Evolutionary conservation across 2,797 vertebrate genomes (phyloP).

Genomic region (Bradypodion pumilum): DNA sequence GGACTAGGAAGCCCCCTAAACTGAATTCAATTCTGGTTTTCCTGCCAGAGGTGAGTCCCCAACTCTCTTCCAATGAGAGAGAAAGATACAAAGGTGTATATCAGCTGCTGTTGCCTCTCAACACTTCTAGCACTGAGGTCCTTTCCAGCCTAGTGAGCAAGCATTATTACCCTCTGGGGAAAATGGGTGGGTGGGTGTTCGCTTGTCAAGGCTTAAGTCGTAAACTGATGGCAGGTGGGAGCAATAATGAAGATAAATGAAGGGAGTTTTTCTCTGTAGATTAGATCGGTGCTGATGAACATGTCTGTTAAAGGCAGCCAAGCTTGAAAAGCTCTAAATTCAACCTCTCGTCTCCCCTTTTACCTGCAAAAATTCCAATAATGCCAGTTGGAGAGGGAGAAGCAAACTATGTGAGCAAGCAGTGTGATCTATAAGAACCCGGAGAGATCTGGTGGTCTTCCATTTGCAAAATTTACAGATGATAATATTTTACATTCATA

Average conservation of each 20-base stretch:
- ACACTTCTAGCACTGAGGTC: background rate
- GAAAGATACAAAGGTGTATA: slow-evolving; percentile 3
- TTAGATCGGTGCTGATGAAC: slow-evolving; percentile 15
- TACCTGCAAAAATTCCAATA: slow-evolving; percentile 48
- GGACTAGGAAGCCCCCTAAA: background rate
- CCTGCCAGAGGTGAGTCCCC: background rate
- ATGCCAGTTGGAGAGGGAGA: slow-evolving; percentile 15
- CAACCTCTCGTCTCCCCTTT: slow-evolving; percentile 31
- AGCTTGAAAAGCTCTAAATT: slow-evolving; percentile 37
- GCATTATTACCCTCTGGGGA: slow-evolving; percentile 34
- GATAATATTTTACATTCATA: too few relatives aligned
- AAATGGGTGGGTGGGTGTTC: background rate
- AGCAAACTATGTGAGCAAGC: background rate
- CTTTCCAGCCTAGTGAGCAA: slow-evolving; percentile 10
- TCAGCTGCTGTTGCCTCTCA: accelerated
- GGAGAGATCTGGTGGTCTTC: slow-evolving; percentile 12
- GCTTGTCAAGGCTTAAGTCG: slow-evolving; percentile 1
- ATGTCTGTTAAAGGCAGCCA: background rate
- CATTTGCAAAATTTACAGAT: background rate
- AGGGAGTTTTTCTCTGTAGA: slow-evolving; percentile 29
- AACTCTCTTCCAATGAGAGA: background rate
- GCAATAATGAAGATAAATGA: slow-evolving; percentile 62
- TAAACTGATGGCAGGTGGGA: slow-evolving; percentile 54
- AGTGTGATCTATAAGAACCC: slow-evolving; percentile 10
- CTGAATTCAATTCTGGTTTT: too few relatives aligned